phyloP scores from a whole-genome alignment of 1,140 invertebrate species.

The Epicauta chinensis region DNA sequence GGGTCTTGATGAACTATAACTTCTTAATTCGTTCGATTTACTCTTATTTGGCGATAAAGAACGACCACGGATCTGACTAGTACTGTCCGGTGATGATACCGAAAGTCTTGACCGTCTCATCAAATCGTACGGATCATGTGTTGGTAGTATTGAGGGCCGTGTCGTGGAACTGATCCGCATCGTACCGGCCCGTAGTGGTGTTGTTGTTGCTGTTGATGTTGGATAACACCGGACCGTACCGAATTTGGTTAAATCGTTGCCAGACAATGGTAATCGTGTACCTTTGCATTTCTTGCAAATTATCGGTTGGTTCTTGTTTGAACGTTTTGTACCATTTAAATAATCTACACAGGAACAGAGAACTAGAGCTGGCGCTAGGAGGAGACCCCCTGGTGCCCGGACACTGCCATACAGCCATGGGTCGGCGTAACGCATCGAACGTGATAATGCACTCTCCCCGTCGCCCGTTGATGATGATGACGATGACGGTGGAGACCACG shows the following conservation, averaged over 20 bases:
- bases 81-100: conserved; percentile 43
- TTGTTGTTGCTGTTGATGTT: conserved; percentile 28
- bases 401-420: conserved; percentile 76
- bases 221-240: conserved; percentile 47
- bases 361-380: conserved; percentile 54
- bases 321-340: conserved; percentile 63
- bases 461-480: conserved; percentile 19
- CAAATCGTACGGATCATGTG: conserved; percentile 68
- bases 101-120: conserved; percentile 69
- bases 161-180: conserved; percentile 53
- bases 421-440: conserved; percentile 77
- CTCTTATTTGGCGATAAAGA: conserved; percentile 26
- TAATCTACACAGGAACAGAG: conserved; percentile 72
- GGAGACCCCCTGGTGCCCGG: conserved; percentile 51
- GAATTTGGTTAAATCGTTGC: conserved; percentile 38
- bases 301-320: conserved; percentile 55
- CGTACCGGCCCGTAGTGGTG: conserved; percentile 50
- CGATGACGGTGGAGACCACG: conserved; percentile 26
- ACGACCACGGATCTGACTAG: conserved; percentile 28
- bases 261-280: conserved; percentile 58
- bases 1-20: conserved; percentile 49
- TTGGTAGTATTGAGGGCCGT: conserved; percentile 53
- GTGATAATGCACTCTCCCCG: conserved; percentile 50
- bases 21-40: conserved; percentile 36
- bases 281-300: conserved; percentile 75